Evolutionary conservation across 2,888 invertebrate species (phyloP), one percentile per base, ranked within the genome.

Genomic region (Drosophila borborema): DNA sequence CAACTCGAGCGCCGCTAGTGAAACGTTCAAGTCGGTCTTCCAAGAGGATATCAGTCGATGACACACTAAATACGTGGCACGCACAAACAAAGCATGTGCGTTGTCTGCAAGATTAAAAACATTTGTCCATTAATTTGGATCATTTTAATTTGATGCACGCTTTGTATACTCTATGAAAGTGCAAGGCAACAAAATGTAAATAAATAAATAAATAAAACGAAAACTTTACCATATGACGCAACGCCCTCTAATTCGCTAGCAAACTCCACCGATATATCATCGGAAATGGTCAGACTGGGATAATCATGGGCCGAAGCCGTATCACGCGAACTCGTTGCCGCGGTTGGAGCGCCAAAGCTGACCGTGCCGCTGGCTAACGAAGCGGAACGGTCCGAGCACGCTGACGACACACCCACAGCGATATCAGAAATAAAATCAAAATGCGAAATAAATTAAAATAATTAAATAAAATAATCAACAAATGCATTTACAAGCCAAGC

Each of bases 11-110:
- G 99, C 99, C 0, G 99, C 98, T 64, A 99, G 93, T 0, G 98
- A 98, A 45, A 98, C 97, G 91, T 98, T 98, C 71, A 99, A 94
- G 93, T 99, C 99, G 0, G 97, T 96, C 94, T 98, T 99, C 99
- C 99, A 99, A 0, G 98, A 97, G 0, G 98, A 98, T 91, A 98
- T 98, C 69, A 99, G 94, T 28, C 98, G 96, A 93, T 98, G 98
- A 91, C 98, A 99, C 43, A 99, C 98, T 86, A 99, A 94, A 91
- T 98, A 98, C 0, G 98, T 98, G 9, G 98, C 97, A 70, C 98
- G 95, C 0, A 98, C 97, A 90, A 98, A 98, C 75, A 99, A 93
- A 3, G 98, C 98, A 92, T 97, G 96, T 0, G 97, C 97, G 56
- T 96, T 96, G 94, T 97, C 97, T 97, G 92, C 80, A 89, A 91